Evolutionary conservation across 2,888 invertebrate genomes (phyloP).

Genomic region (Chloromyia formosa): DNA sequence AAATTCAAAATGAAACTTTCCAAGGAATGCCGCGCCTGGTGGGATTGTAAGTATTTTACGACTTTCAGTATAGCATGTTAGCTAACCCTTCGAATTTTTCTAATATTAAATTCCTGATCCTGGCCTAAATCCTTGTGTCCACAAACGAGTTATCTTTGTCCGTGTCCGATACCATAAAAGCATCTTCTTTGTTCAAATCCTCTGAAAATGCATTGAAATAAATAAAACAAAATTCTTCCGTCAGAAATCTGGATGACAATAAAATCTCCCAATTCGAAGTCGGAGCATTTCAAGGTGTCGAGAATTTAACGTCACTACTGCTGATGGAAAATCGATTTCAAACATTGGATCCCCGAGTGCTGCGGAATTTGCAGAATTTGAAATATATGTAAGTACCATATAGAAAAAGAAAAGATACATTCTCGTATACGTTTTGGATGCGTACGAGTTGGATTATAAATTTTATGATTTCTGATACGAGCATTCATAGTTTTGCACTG

Average conservation of each 20-base stretch:
- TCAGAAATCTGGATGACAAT: slow-evolving; percentile 65
- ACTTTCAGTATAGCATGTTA: neutral
- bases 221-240: neutral
- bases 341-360: slow-evolving; percentile 60
- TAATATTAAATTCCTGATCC: too few species aligned
- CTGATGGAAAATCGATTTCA: slow-evolving; percentile 61
- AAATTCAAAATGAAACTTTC: slow-evolving; percentile 64
- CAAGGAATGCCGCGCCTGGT: slow-evolving; percentile 63
- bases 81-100: too few species aligned
- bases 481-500: too few species aligned
- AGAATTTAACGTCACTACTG: slow-evolving; percentile 64
- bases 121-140: too few species aligned
- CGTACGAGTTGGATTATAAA: neutral
- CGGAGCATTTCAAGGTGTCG: slow-evolving; percentile 63
- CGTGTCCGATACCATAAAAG: too few species aligned
- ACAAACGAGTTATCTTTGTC: too few species aligned
- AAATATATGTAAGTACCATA: slow-evolving; percentile 64
- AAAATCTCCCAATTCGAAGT: slow-evolving; percentile 62
- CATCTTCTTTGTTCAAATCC: too few species aligned
- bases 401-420: neutral
- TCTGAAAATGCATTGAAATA: too few species aligned
- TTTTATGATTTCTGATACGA: neutral
- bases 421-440: neutral
- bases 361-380: slow-evolving; percentile 62
- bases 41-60: slow-evolving; percentile 58